Base-by-base conservation (phyloP, 1,140 invertebrate species). In the Babylonia areolata region DNA sequence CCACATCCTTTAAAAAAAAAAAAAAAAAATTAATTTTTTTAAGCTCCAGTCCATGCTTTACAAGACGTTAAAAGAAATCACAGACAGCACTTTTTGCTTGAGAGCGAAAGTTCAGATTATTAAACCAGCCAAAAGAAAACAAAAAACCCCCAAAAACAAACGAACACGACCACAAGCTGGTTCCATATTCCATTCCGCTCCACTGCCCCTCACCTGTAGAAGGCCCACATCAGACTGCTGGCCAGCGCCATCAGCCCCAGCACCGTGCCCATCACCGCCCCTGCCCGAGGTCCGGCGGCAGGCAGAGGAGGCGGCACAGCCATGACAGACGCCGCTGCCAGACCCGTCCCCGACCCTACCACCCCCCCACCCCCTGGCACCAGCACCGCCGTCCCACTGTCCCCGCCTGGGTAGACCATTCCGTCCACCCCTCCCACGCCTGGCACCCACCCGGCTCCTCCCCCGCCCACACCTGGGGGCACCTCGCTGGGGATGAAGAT, bases 161-260 rank as follows among this genome's bases (percentile, higher is more conserved):
- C n/a, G 1, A 28, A 23, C 5, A 83, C 31, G 54, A 54, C 78
- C 11, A 80, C 28, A 11, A 84, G 39, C 37, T 58, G 31, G n/a
- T n/a, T n/a, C n/a, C n/a, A n/a, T n/a, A n/a, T n/a, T n/a, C n/a
- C n/a, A n/a, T 54, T 31, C 23, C 81, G 12, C n/a, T 51, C n/a
- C 15, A 46, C 9, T 9, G 46, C 33, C 35, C n/a, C 35, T 58
- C 81, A 89, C 89, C 86, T 89, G 85, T 92, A 93, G 64, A 93
- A 90, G 2, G 93, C 93, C 93, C 93, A 94, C 88, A 91, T 91
- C 64, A 94, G 51, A 84, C 91, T 91, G 71, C 89, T 92, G 17
- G 89, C 88, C 39, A 92, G 86, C 15, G 89, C 88, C 77, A 92
- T 85, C 28, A 93, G 87, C n/a, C 90, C 92, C 15, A 94, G 88